Base-by-base conservation (phyloP, 1,140 invertebrate genomes). In the Panonychus citri region DNA sequence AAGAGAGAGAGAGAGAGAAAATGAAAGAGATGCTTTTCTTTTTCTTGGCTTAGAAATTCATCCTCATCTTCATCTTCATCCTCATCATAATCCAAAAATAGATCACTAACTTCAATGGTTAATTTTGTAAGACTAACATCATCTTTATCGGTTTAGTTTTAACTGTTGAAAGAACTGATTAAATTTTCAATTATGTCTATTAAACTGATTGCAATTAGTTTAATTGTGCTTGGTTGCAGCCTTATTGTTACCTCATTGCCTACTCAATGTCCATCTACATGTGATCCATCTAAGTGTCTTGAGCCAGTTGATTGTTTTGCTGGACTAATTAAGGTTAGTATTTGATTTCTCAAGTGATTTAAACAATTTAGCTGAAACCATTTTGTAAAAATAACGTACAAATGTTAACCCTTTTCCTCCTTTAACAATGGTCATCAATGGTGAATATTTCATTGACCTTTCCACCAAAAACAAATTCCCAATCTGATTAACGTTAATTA, bases 301-400 rank as follows among this genome's bases (percentile, higher is more conserved):
- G 43, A 56, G 7, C 60, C 62, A 2, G 34, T 53, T 1, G 54
- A 61, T 21, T 75, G 74, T 59, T 62, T 69, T 2, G 64, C 72
- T 17, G 74, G 73, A 24, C 58, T 70, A 19, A 68, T 73, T 3
- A 54, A 55, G 28, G 57, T 58, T 15, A 50, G 51, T 19, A 26
- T 13, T 8, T 19, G n/a, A 26, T 25, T 55, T 43, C 3, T 1
- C 46, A 15, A 42, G 13, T 21, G 7, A 21, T 19, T 21, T 50
- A 15, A 50, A 12, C n/a, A n/a, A n/a, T n/a, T n/a, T n/a, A n/a
- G n/a, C n/a, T n/a, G n/a, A n/a, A n/a, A n/a, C n/a, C n/a, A n/a
- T n/a, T n/a, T n/a, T n/a, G n/a, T n/a, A n/a, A n/a, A n/a, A n/a
- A n/a, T n/a, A n/a, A n/a, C n/a, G n/a, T n/a, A n/a, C n/a, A n/a